These are phyloP conservation scores for Phrynocephalus forsythii DNA, from an alignment of 2,797 vertebrate species.

Conservation along the genomic window DNA sequence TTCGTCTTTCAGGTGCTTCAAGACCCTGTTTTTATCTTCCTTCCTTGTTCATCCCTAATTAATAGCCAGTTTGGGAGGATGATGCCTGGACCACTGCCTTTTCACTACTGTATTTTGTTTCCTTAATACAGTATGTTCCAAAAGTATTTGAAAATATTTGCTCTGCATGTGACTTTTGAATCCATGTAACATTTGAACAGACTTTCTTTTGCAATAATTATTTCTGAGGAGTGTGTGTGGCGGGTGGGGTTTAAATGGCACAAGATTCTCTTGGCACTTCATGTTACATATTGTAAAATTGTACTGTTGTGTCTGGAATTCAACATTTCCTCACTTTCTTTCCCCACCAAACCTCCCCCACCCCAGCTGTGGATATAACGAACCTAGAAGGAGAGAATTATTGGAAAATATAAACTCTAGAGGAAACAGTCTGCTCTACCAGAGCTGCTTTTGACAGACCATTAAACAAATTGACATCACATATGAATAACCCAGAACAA, in stretches of 20 bases:
- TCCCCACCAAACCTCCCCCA: conserved; percentile 1
- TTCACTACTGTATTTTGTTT: not conserved
- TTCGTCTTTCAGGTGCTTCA: no score
- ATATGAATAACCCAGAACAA: conserved; percentile 37
- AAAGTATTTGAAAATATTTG: not conserved
- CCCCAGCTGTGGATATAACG: conserved; percentile 29
- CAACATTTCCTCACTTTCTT: conserved; percentile 17
- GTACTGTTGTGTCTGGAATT: conserved; percentile 29
- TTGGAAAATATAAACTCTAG: conserved; percentile 26
- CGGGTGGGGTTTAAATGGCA: not conserved
- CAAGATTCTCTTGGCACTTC: conserved; percentile 7
- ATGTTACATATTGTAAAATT: not conserved
- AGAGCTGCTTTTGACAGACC: conserved; percentile 38
- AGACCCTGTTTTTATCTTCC: not conserved
- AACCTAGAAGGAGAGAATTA: conserved; percentile 39
- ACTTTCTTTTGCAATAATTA: not conserved
- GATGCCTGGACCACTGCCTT: not conserved
- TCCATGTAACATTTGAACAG: not conserved
- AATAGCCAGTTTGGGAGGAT: not conserved
- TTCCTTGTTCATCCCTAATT: not conserved
- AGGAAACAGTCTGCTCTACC: conserved; percentile 8
- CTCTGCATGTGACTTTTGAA: conserved; percentile 1
- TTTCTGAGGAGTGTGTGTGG: not conserved
- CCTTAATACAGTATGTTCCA: not conserved
- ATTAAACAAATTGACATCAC: conserved; percentile 31